Percentiles rank a stretch among this genome's conserved stretches.
Conservation (phyloP, 2,797 vertebrate species). For the Catamblyrhynchus diadema region DNA sequence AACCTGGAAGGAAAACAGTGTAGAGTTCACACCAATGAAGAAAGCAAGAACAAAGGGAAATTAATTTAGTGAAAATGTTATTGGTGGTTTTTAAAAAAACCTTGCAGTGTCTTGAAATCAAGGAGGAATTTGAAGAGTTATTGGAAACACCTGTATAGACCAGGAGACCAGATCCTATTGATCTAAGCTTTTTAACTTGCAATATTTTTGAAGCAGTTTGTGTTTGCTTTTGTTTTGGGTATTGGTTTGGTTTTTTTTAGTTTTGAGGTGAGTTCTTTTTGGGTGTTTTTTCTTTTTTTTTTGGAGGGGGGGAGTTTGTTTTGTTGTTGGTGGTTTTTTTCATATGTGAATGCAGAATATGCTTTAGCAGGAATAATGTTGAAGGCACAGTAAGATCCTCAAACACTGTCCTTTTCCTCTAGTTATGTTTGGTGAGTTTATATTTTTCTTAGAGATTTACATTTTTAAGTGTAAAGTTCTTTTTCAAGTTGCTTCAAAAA, state of each 20-base stretch:
- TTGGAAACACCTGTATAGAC: neutral
- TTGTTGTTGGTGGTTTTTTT: neutral
- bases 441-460: neutral
- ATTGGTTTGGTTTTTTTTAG: neutral
- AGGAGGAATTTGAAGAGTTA: neutral
- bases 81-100: neutral
- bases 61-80: neutral
- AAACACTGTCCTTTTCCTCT: neutral
- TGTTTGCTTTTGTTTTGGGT: neutral
- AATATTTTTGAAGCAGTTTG: neutral
- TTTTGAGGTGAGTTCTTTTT: neutral
- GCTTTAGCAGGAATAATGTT: neutral
- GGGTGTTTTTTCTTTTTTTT: neutral
- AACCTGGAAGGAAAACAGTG: neutral
- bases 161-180: neutral
- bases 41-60: neutral
- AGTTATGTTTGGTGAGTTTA: neutral
- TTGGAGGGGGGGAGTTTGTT: fast-evolving
- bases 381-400: neutral
- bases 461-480: neutral
- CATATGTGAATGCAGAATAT: neutral
- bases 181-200: neutral
- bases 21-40: neutral
- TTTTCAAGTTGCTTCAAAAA: neutral
- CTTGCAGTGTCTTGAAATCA: neutral